A percentile compares a stretch with the other conserved stretches of the same genome.
Conservation (phyloP, 1,140 invertebrate species). For the Cyrtorhinus lividipennis region DNA sequence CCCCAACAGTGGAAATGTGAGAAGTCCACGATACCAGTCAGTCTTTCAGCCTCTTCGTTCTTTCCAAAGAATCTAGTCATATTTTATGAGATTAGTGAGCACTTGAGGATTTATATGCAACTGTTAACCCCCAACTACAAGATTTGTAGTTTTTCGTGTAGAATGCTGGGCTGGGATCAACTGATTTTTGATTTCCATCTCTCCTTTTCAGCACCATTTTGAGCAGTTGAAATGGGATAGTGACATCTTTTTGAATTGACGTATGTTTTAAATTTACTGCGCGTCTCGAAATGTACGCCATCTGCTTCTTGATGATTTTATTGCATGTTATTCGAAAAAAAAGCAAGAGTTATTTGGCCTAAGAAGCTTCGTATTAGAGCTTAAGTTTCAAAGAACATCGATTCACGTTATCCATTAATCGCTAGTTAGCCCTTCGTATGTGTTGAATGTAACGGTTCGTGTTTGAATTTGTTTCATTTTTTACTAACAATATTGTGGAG, state of each 20-base stretch:
- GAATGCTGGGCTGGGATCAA: neutral
- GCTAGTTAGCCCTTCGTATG: too few species aligned
- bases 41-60: too few species aligned
- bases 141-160: neutral
- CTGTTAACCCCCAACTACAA: too few species aligned
- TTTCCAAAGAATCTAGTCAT: too few species aligned
- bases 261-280: too few species aligned
- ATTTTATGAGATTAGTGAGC: too few species aligned
- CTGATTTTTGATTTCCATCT: neutral
- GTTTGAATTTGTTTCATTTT: neutral
- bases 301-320: too few species aligned
- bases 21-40: too few species aligned
- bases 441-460: too few species aligned
- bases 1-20: too few species aligned
- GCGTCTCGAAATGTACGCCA: too few species aligned
- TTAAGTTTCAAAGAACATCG: neutral
- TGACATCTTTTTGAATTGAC: neutral
- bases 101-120: too few species aligned
- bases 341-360: neutral
- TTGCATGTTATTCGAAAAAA: neutral
- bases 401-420: neutral
- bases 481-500: neutral
- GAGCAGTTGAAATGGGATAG: neutral
- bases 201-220: neutral
- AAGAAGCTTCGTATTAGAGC: neutral